Evolutionary conservation across 2,113 vertebrate genomes (phyloP), one percentile per base, ranked within the genome.

Genomic region (Myodes glareolus): DNA sequence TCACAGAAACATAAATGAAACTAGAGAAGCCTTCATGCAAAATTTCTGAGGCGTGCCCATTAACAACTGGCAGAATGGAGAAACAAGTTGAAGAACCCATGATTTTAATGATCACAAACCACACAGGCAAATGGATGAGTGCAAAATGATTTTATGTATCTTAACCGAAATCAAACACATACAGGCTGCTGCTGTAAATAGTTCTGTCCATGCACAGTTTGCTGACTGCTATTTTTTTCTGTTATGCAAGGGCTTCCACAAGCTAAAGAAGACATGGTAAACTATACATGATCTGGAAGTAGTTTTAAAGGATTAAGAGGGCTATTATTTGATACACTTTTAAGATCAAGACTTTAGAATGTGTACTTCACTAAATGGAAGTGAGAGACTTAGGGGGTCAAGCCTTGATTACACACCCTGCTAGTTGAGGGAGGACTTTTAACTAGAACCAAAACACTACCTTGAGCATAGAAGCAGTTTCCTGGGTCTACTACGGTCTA

Each of bases 131-230:
- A 92, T 58, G 12, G 29, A 72, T 58, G 9, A 90, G 9, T 73
- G 76, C 80, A 63, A 94, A 96, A 96, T 87, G 95, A 58, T 77
- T 95, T 73, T 9, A 80, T 94, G 39, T 68, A 39, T 70, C 52
- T 95, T 93, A 77, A 90, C 70, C 65, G 92, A 33, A 14, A 94
- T 21, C 29, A 92, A 93, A 90, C 8, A 16, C 39, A 95, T 72
- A 76, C 17, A 94, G 91, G 27, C 7, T 42, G 75, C 7, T n/a
- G 63, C 31, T 75, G 85, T 89, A 96, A 89, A 92, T 36, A 85
- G 16, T 92, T 93, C 78, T 65, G 55, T 92, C 23, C 23, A 55
- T 90, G 21, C 52, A 45, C 36, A 68, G n/a, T 84, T 91, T 91
- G 52, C 19, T 95, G 89, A 92, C 36, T 95, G 13, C 2, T 63